Base-by-base conservation (phyloP, 2,888 invertebrate species). In the Orthosia cruda region DNA sequence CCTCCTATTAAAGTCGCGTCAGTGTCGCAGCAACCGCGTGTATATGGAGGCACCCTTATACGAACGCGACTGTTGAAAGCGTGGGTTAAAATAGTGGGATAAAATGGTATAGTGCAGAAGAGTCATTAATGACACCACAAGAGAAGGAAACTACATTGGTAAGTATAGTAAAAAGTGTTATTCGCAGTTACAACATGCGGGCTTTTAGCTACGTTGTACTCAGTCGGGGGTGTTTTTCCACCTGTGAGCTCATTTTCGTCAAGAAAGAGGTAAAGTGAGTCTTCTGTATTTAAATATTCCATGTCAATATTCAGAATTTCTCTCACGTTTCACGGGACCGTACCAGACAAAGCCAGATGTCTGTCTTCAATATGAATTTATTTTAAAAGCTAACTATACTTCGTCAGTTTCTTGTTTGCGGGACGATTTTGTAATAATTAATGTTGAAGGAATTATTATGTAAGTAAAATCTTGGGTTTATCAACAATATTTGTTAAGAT, bases 281-380 rank as follows among this genome's bases (percentile, higher is more conserved):
- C 71, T 81, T 81, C 73, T 77, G 71, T 59, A 23, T 47, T 49
- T 26, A 20, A 58, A 23, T 69, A 66, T 64, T 66, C 45, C 4
- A 5, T 52, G 67, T 50, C 69, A 80, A 81, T 73, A 77, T 80
- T 86, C 73, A 61, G 68, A 77, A 90, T 89, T 90, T 86, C 67
- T 63, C 79, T 89, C 89, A 90, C 90, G 90, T 89, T 80, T 63
- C 65, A 70, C 66, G 67, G 71, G 70, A 84, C 77, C 67, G 74
- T 81, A 71, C 69, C 86, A 87, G 86, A 86, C 85, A 89, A 85
- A 85, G 80, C 81, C 81, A 80, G 87, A 90, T 89, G 89, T 88
- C 87, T 89, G 89, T 89, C 88, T 90, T 80, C 89, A 89, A 89
- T 90, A 88, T 89, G 88, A 89, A 91, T 91, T 90, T 90, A 88